Percentiles rank a stretch among this genome's conserved stretches.
Evolutionary conservation across 2,113 vertebrate species (phyloP).

Genomic region (Microtus richardsoni): DNA sequence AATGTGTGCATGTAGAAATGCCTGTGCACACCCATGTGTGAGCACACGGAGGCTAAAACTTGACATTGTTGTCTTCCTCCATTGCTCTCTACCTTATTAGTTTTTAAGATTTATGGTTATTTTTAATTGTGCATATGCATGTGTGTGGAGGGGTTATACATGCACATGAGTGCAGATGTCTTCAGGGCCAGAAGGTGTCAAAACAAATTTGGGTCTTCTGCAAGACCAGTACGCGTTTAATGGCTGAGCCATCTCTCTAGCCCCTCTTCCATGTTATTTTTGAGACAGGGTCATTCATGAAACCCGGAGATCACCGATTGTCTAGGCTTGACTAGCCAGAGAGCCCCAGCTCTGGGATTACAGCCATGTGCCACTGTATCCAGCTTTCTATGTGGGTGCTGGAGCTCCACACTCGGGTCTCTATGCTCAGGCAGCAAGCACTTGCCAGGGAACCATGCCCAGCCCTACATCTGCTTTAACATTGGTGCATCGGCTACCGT

Average conservation of each 20-base stretch:
- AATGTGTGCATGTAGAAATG: not conserved
- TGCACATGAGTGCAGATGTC: not conserved
- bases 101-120: not conserved
- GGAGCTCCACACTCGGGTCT: not conserved
- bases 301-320: not conserved
- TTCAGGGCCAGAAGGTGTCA: not conserved
- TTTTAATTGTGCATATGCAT: not conserved
- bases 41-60: not conserved
- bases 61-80: not conserved
- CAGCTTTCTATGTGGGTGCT: not conserved
- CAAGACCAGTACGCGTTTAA: not conserved
- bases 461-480: conserved; percentile 59
- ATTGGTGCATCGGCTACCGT: conserved; percentile 56
- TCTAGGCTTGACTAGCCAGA: not conserved
- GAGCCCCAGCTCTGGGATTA: not conserved
- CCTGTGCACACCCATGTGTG: not conserved
- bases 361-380: too few species aligned
- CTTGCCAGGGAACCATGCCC: not conserved
- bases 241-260: not conserved
- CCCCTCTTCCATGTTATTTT: not conserved
- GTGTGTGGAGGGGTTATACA: not conserved
- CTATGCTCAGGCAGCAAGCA: not conserved
- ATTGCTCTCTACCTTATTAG: not conserved
- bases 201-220: not conserved
- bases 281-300: not conserved